Base-by-base conservation (phyloP, 1,140 invertebrate genomes). In the Aphelinus atriplicis region DNA sequence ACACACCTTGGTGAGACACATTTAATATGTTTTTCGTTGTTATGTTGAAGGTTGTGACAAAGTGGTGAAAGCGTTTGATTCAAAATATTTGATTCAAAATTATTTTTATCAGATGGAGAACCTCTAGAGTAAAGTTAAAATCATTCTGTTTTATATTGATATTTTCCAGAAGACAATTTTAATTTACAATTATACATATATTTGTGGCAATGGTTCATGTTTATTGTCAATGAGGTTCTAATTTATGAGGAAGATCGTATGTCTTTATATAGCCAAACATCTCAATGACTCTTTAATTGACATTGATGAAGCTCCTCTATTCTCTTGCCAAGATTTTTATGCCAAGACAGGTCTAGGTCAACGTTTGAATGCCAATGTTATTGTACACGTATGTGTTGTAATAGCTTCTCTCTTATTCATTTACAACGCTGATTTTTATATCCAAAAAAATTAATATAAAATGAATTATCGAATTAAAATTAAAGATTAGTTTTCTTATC, bases 1-100 rank as follows among this genome's bases (percentile, higher is more conserved):
- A 96, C 95, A 50, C 94, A 97, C 87, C 88, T 95, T 63, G 94
- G 91, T 87, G 82, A 78, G 47, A 1, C 9, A 56, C 55, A 2
- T 5, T 53, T 71, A 26, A 42, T 61, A 48, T 48, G 60, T 47
- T 43, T 50, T 43, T 46, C 26, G 26, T 26, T 26, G 26, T 26
- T 26, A 26, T 26, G 26, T 26, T 26, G 26, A 26, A 7, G 5
- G 10, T 55, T 55, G 10, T 55, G 53, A 55, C 53, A 7, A 55
- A 7, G 10, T 55, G 10, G 5, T 55, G 5, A 55, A 5, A 55
- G 10, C 10, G 53, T 55, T 55, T 55, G 5, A 10, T 55, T 55
- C 53, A 55, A 55, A 7, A 10, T 7, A 55, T 55, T 7, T 55
- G 0, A 26, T 26, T 26, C 26, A 26, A 26, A 26, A 26, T 26